Evolutionary conservation across 30 jellyfish, hydroid and myxozoan species (phyloP), one percentile per base, ranked within the genome.

Genomic region (Morbakka virulenta): DNA sequence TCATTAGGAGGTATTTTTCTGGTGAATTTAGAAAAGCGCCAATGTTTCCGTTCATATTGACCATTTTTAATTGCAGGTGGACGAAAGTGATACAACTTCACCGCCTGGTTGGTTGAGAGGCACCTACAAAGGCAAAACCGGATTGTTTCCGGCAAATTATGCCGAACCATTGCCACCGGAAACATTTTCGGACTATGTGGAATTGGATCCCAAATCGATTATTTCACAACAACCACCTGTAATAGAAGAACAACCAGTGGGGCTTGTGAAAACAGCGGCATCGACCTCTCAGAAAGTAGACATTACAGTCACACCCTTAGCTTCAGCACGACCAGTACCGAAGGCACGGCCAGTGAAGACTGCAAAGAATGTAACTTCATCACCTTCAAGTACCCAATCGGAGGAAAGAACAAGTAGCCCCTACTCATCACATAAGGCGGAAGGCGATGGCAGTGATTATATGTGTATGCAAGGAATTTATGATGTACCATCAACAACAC

Each of bases 51-150:
- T n/a, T n/a, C n/a, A n/a, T n/a, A n/a, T n/a, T n/a, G n/a, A n/a
- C n/a, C n/a, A n/a, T n/a, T n/a, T n/a, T n/a, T n/a, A n/a, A n/a
- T n/a, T n/a, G n/a, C 61, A 91, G 98, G 96, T 91, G 49, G 98
- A 91, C 24, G 98, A 91, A 69, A 76, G 32, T 35, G 96, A 85
- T 69, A 26, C 81, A 14, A 2, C 86, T 1, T 80, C 87, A 21
- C 96, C 98, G 2, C 91, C 95, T n/a, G 98, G 98, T 23, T 92
- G 98, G 98, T 64, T 72, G 22, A 79, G 87, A 3, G 98, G 96
- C 1, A 62, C 95, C 32, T 35, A 83, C 49, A 92, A 74, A 32
- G 98, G 96, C 25, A 21, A 24, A 2, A 63, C 74, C 49, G 98
- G 98, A 31, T 67, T 92, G 13, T 92, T 92, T 51, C 98, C 98